Percentiles rank a stretch among this genome's conserved stretches.
These are phyloP conservation scores for Rhinogobius similis DNA, from an alignment of 2,113 vertebrate genomes.

Conservation along the genomic window DNA sequence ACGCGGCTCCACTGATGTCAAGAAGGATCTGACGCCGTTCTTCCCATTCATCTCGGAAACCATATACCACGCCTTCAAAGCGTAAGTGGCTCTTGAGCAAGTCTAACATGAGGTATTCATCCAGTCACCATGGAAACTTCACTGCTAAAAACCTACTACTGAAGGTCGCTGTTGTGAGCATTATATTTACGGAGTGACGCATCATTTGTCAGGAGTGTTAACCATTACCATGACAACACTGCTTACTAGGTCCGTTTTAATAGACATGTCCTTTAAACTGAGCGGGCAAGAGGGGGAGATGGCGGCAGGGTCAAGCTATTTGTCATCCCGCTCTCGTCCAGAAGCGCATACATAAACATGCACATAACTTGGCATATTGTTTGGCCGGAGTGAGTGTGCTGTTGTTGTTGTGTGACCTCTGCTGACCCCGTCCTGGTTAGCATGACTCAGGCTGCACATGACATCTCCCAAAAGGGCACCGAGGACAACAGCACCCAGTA, in stretches of 20 bases:
- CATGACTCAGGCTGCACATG: background rate
- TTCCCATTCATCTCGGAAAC: background rate
- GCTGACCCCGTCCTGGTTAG: background rate
- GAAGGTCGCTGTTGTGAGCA: too few species aligned
- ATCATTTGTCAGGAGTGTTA: constrained; percentile 9
- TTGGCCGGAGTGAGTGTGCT: background rate
- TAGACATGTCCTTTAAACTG: background rate
- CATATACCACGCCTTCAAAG: background rate
- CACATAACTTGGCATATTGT: constrained; percentile 12
- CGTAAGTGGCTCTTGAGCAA: background rate
- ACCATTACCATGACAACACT: constrained; percentile 8
- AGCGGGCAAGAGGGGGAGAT: background rate
- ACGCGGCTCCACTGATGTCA: background rate
- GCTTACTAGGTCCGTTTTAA: background rate
- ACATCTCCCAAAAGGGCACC: background rate
- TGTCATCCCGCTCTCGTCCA: constrained; percentile 3
- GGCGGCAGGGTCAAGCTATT: background rate
- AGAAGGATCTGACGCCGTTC: background rate
- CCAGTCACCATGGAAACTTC: background rate
- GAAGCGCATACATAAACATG: constrained; percentile 10
- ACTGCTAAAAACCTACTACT: background rate
- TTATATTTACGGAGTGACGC: too few species aligned
- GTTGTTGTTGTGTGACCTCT: background rate
- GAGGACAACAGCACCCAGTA: background rate
- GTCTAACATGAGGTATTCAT: background rate